Base-by-base conservation (phyloP, 2,113 vertebrate genomes). In the Bambusicola thoracicus region DNA sequence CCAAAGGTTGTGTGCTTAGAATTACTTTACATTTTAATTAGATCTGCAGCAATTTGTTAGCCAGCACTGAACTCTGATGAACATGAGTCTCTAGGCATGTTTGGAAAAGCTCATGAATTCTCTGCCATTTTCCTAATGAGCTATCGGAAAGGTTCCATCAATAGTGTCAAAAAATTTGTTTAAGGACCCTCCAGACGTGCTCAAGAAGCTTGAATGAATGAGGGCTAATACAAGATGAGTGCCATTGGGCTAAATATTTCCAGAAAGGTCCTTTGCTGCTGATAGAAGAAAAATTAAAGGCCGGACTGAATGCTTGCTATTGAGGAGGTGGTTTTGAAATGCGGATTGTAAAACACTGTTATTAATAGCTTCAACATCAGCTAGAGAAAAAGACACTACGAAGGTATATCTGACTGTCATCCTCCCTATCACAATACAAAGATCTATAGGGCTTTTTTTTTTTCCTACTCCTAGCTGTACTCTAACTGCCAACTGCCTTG, bases 11-110 rank as follows among this genome's bases (percentile, higher is more conserved):
- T 91, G 40, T 91, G 78, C 74, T 89, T 72, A 30, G 84, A 81
- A 93, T 89, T 92, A 59, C 27, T 95, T 95, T 68, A 36, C 67
- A 63, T 90, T 96, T 97, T 96, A 96, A 94, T 97, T 94, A 92
- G 67, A 93, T 66, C 75, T 86, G 69, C 73, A 92, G 77, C 93
- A 89, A 90, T 97, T 85, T 91, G 91, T 86, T 96, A 91, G 85
- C 87, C 78, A 70, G 62, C 77, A n/a, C 43, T 73, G 93, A 94
- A 61, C 63, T 81, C 89, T 56, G 91, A 74, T 78, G 83, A 93
- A n/a, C 75, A 90, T 0, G 5, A 85, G 72, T 94, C 91, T 93
- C 87, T 65, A 15, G 80, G 91, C 90, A 41, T 79, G 83, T 94
- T 91, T 95, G 83, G 85, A 80, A 86, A 86, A 93, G 72, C 85